Evolutionary conservation across 1,140 invertebrate species (phyloP), one percentile per base, ranked within the genome.

Genomic region (Trichonephila clavata): DNA sequence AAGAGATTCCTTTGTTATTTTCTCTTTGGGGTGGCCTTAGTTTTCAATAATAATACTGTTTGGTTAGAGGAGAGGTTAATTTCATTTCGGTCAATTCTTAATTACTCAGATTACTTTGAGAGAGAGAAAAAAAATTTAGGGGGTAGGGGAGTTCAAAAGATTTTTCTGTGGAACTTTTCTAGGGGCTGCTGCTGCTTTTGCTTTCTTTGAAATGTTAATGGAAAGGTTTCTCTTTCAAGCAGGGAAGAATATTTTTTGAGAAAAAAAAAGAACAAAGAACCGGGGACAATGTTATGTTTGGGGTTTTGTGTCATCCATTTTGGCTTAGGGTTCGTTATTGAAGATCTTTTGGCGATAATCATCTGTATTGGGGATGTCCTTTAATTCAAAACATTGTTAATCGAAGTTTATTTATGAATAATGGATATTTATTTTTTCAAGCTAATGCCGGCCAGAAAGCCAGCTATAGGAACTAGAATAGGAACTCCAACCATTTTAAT

Each of bases 11-110:
- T 92, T 92, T 92, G 91, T 92, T 92, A 92, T 92, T 92, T 59
- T 84, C 83, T 7, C 16, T 80, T 57, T 8, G 27, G 32, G 77
- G 57, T 83, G 20, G 80, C 8, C 71, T 32, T 86, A 60, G 43
- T 92, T 92, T 92, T 92, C 91, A 92, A 92, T 92, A 92, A 92
- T 92, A 86, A 92, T 92, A 86, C 65, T 86, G 91, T 92, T 92
- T 92, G 91, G 91, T 92, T 92, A 92, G 65, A 77, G 61, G 90
- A 86, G 91, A 71, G 91, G 91, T 92, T 92, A 92, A 92, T 92
- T 92, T 65, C 63, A 86, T 86, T 71, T 43, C 81, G 50, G 91
- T 92, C 91, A 92, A 92, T 92, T 92, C 91, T 92, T 92, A 92
- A 92, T 92, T 92, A 92, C 91, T 86, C 91, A 92, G 90, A 91